Base-by-base conservation (phyloP, 2,888 invertebrate genomes). In the Orthosia incerta region DNA sequence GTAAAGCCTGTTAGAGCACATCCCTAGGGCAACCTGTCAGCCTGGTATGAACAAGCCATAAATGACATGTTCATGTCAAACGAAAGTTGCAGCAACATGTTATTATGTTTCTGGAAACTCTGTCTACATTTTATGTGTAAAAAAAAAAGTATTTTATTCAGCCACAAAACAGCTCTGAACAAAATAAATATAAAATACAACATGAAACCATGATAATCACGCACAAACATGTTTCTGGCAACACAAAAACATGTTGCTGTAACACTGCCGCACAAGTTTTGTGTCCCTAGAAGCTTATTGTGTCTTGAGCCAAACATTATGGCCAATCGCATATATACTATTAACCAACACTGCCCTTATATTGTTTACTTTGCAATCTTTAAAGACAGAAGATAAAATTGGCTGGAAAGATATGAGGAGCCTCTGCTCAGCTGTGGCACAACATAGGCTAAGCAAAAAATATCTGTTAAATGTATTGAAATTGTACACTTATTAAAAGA, bases 331-430 rank as follows among this genome's bases (percentile, higher is more conserved):
- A n/a, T 13, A 18, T 11, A 3, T 23, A 23, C 13, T 57, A 26
- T 26, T 26, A 18, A 31, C 57, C 31, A 60, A 60, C 45, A 60
- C 60, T 60, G 60, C 39, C 60, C 9, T 60, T 9, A 60, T 45
- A 15, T 9, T 59, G 13, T 31, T 39, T 39, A 13, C 3, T n/a
- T 16, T 26, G 18, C 16, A 18, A 9, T 31, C 5, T 31, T 3
- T 26, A 26, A 26, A 7, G 31, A 31, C 5, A 3, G 26, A 31
- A 31, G 31, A 31, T 31, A 31, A 31, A 26, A 31, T 31, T 31
- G 31, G 31, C 31, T 31, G 31, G 31, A 31, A 31, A 31, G 31
- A 31, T 31, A 31, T 31, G 31, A 31, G 7, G 31, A 31, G 31
- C 31, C 31, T 31, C 31, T 31, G 31, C 31, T 7, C 31, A 31